Evolutionary conservation across 2,113 vertebrate genomes (phyloP).

Genomic region (Peucedramus taeniatus): DNA sequence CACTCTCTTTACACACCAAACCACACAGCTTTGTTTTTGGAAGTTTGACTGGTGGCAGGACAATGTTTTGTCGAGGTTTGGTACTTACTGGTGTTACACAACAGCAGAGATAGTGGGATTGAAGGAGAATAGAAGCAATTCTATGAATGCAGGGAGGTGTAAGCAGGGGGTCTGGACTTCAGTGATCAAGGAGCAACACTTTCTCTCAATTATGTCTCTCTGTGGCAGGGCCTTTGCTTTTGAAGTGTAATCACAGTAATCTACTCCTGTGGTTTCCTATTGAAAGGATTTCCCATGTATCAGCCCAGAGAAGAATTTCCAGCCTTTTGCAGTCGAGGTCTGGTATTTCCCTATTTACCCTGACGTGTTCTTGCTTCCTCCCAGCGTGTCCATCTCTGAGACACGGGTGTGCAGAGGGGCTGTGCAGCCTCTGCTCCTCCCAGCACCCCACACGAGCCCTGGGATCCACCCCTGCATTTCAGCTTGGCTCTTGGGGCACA

Average conservation of each 20-base stretch:
- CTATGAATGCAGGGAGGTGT: constrained; percentile 59
- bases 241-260: constrained; percentile 80
- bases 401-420: background rate
- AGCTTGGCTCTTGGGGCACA: accelerated
- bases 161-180: constrained; percentile 66
- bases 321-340: constrained; percentile 52
- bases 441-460: accelerated
- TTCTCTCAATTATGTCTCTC: constrained; percentile 73
- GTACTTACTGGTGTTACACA: background rate
- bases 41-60: background rate
- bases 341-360: constrained; percentile 58
- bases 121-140: constrained; percentile 46
- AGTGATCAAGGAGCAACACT: constrained; percentile 68
- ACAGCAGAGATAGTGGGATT: background rate
- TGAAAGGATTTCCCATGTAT: constrained; percentile 75
- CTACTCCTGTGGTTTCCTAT: constrained; percentile 76
- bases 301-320: constrained; percentile 65
- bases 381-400: background rate
- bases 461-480: accelerated
- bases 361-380: background rate
- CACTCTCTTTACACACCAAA: accelerated
- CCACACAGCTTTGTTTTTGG: background rate
- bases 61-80: background rate
- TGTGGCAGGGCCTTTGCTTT: constrained; percentile 73
- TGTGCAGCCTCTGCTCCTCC: background rate